These are phyloP conservation scores for Beaufortia kweichowensis DNA, from an alignment of 2,113 vertebrate species.

Conservation along the genomic window DNA sequence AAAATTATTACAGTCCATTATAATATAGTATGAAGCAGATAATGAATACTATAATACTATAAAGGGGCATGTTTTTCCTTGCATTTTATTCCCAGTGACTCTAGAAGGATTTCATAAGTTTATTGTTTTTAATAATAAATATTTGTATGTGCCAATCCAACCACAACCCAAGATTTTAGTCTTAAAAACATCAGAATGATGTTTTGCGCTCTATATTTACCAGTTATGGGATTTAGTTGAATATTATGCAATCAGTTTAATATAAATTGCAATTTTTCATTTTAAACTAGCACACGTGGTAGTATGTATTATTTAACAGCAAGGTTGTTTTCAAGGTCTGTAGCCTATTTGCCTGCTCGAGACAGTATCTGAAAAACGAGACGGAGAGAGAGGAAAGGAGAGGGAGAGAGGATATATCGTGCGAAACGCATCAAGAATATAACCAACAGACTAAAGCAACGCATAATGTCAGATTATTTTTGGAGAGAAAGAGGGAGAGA, in stretches of 20 bases:
- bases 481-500: background rate
- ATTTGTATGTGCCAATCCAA: too few species aligned
- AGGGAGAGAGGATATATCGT: background rate
- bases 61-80: too few species aligned
- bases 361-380: background rate
- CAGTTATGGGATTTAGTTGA: background rate
- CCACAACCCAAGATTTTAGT: background rate
- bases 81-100: too few species aligned
- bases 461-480: slow-evolving; percentile 13
- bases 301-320: background rate
- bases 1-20: too few species aligned
- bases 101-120: too few species aligned
- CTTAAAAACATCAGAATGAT: too few species aligned
- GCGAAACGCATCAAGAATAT: background rate
- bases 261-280: background rate
- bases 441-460: slow-evolving; percentile 18
- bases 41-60: too few species aligned
- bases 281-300: background rate
- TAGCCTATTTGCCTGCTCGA: background rate
- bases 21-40: too few species aligned
- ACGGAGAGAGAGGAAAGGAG: slow-evolving; percentile 20
- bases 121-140: too few species aligned
- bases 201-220: too few species aligned
- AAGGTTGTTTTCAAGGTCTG: slow-evolving; percentile 23
- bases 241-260: background rate